Evolutionary conservation across 37 sponge, comb jelly and placozoan species (phyloP).

Genomic region (Halichondria panicea): DNA sequence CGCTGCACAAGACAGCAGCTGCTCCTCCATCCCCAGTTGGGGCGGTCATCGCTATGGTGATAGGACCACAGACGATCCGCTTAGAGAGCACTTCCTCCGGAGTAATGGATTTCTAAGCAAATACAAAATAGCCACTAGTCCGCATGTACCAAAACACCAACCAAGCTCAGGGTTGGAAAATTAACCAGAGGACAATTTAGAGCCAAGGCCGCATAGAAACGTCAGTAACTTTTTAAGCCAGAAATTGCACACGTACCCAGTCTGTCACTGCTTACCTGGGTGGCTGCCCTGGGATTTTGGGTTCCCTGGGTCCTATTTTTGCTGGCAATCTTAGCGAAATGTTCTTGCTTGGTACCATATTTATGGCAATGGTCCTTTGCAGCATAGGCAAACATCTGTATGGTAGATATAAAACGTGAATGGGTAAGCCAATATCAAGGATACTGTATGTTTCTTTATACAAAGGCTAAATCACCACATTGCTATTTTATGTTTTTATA

Average conservation of each 20-base stretch:
- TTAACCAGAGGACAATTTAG: background rate
- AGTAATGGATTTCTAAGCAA: slow-evolving; percentile 18
- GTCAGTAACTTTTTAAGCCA: background rate
- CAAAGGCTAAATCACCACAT: too few relatives aligned
- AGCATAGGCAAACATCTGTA: slow-evolving; percentile 82
- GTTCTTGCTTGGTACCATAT: slow-evolving; percentile 62
- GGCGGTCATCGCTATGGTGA: slow-evolving; percentile 73
- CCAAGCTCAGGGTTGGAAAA: too few relatives aligned
- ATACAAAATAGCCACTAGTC: background rate
- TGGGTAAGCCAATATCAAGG: background rate
- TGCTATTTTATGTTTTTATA: too few relatives aligned
- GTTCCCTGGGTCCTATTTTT: slow-evolving; percentile 64
- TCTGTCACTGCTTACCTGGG: slow-evolving; percentile 22
- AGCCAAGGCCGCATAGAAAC: background rate
- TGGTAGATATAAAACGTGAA: background rate
- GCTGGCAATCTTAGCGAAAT: slow-evolving; percentile 68
- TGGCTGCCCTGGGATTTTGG: slow-evolving; percentile 57
- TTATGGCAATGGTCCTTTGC: slow-evolving; percentile 58
- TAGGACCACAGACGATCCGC: slow-evolving; percentile 56
- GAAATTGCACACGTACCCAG: too few relatives aligned
- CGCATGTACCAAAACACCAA: background rate
- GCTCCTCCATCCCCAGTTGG: slow-evolving; percentile 77
- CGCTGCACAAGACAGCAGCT: slow-evolving; percentile 73
- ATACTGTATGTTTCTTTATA: too few relatives aligned
- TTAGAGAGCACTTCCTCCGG: slow-evolving; percentile 41